Percentiles rank a stretch among this genome's conserved stretches.
Conservation (phyloP, 2,888 invertebrate species). For the Sinotaia quadrata region DNA sequence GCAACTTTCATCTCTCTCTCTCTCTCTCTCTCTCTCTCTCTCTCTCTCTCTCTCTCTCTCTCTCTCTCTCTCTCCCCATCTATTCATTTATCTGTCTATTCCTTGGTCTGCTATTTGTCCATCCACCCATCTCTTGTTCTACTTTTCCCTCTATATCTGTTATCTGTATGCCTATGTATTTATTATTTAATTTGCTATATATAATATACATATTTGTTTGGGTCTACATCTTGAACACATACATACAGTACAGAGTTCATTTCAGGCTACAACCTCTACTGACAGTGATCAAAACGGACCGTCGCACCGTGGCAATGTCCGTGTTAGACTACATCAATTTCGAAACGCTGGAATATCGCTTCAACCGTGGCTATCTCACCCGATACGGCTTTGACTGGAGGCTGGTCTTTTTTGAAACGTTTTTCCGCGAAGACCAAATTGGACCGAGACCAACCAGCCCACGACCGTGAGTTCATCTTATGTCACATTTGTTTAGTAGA, state of each 20-base stretch:
- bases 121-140: no score
- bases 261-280: slow-evolving; percentile 60
- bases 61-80: background rate
- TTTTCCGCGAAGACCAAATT: slow-evolving; percentile 55
- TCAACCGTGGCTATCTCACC: slow-evolving; percentile 49
- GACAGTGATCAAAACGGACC: slow-evolving; percentile 53
- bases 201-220: no score
- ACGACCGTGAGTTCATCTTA: slow-evolving; percentile 33
- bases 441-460: slow-evolving; percentile 22
- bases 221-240: no score
- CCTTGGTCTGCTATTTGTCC: background rate
- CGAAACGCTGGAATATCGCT: slow-evolving; percentile 44
- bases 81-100: background rate
- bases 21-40: background rate
- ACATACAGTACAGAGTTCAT: no score
- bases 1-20: no score
- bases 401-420: slow-evolving; percentile 60
- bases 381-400: slow-evolving; percentile 64
- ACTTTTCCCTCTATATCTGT: no score
- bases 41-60: slow-evolving; percentile 1
- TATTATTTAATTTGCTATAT: no score
- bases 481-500: background rate
- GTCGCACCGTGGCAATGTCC: slow-evolving; percentile 57
- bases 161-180: no score
- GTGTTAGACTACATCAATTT: slow-evolving; percentile 59